Evolutionary conservation across 1,140 invertebrate species (phyloP).

Genomic region (Heliothis virescens): DNA sequence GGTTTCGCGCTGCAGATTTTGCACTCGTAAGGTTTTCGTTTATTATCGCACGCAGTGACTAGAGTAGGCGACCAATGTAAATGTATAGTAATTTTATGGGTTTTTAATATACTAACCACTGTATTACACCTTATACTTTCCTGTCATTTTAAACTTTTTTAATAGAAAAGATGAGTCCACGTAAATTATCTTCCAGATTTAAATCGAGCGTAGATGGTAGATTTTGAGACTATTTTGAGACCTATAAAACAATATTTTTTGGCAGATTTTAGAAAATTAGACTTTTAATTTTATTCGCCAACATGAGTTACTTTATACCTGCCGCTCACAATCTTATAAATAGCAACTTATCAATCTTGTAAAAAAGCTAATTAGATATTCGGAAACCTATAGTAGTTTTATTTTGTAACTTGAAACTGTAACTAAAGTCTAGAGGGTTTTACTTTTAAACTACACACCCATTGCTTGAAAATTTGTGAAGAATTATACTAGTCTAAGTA

Average conservation of each 20-base stretch:
- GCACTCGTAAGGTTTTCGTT: conserved; percentile 61
- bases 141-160: neutral
- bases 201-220: no score
- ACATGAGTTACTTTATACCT: no score
- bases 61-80: conserved; percentile 61
- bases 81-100: conserved; percentile 54
- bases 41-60: conserved; percentile 77
- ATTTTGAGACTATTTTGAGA: no score
- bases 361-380: no score
- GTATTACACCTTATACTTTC: conserved; percentile 17
- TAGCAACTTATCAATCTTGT: no score
- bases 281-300: no score
- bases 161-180: neutral
- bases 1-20: conserved; percentile 49
- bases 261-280: no score
- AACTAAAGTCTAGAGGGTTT: conserved; percentile 14
- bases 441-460: conserved; percentile 8
- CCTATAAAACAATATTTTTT: no score
- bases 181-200: no score
- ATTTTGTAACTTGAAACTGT: neutral
- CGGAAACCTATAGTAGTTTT: neutral
- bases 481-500: neutral
- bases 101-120: conserved; percentile 50
- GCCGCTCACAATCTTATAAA: no score
- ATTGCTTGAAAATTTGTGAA: conserved; percentile 18